Conservation (phyloP, 2,888 invertebrate species). For the Carpatolechia fugitivella region DNA sequence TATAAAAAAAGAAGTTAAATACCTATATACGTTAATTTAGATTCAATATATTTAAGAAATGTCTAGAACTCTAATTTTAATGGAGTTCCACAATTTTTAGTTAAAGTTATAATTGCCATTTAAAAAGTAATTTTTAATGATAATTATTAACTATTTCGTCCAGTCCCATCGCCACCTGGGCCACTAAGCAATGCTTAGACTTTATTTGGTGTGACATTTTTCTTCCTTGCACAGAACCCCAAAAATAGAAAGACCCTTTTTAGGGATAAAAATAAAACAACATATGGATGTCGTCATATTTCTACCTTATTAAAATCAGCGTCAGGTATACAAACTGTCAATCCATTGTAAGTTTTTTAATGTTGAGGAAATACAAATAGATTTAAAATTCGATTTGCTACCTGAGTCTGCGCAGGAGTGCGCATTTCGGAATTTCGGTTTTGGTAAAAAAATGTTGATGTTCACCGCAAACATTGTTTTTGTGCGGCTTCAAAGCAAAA, state of each 20-base stretch:
- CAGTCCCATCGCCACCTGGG: too few species aligned
- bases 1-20: too few species aligned
- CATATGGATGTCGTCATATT: slow-evolving; percentile 71
- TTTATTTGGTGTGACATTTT: too few species aligned
- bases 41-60: too few species aligned
- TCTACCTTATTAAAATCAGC: slow-evolving; percentile 73
- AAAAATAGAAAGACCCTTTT: slow-evolving; percentile 20
- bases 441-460: slow-evolving; percentile 64
- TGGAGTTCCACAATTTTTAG: too few species aligned
- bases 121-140: too few species aligned
- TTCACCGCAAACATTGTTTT: slow-evolving; percentile 78
- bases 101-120: too few species aligned
- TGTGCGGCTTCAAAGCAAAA: slow-evolving; percentile 51
- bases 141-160: too few species aligned
- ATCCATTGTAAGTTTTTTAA: slow-evolving; percentile 67
- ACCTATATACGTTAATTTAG: too few species aligned
- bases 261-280: slow-evolving; percentile 51
- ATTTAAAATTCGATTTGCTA: slow-evolving; percentile 68
- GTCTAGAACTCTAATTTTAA: too few species aligned
- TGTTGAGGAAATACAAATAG: slow-evolving; percentile 72
- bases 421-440: slow-evolving; percentile 69
- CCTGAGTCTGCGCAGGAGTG: slow-evolving; percentile 60
- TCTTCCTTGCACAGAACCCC: not conserved
- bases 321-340: slow-evolving; percentile 67
- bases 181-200: too few species aligned